Percentiles rank a stretch among this genome's conserved stretches.
Evolutionary conservation across 2,797 vertebrate genomes (phyloP).

Genomic region (Anableps anableps): DNA sequence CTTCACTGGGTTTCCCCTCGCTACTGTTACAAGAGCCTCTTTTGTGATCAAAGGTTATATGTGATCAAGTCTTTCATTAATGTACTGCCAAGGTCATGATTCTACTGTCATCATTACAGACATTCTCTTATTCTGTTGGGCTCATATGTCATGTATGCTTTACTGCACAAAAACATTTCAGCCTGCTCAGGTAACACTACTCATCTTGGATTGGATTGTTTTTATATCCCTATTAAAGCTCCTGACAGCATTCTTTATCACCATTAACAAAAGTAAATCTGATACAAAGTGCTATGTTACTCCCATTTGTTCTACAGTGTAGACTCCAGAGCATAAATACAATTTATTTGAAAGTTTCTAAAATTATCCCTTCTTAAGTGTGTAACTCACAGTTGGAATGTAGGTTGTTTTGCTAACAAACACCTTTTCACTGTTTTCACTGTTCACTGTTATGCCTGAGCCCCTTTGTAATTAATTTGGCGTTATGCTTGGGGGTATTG

Average conservation of each 20-base stretch:
- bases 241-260: slow-evolving; percentile 15
- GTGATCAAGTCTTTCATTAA: slow-evolving; percentile 57
- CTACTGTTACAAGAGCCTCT: slow-evolving; percentile 40
- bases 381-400: not conserved
- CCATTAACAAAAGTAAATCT: not conserved
- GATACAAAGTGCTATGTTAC: not conserved
- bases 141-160: slow-evolving; percentile 36
- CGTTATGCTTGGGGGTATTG: not conserved
- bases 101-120: slow-evolving; percentile 41
- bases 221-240: not conserved
- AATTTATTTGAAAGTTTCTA: not conserved
- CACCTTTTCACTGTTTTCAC: not conserved
- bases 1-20: slow-evolving; percentile 56
- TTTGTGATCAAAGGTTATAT: slow-evolving; percentile 53
- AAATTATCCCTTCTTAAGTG: not conserved
- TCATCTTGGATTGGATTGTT: not conserved
- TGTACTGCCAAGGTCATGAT: slow-evolving; percentile 49
- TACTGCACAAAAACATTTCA: slow-evolving; percentile 15
- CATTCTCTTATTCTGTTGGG: slow-evolving; percentile 36
- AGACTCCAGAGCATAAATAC: not conserved
- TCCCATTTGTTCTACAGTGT: not conserved
- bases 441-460: not conserved
- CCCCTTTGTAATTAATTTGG: not conserved
- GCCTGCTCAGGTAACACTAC: slow-evolving; percentile 7
- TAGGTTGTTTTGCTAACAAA: not conserved